Conservation (phyloP, 2,113 vertebrate species). For the Danionella cerebrum region DNA sequence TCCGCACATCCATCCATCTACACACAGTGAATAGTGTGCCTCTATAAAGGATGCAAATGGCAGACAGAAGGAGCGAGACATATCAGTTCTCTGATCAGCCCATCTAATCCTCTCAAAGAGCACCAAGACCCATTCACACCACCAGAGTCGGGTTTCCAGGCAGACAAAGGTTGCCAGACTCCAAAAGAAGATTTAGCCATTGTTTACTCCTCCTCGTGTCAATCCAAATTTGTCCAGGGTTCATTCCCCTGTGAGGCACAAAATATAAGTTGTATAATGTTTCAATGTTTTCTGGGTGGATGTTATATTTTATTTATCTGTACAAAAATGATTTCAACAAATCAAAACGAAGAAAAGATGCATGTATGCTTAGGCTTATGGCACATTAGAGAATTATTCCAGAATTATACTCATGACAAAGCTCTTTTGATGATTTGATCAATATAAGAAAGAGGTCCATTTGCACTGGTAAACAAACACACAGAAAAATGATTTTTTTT, state of each 20-base stretch:
- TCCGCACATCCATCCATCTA: constrained; percentile 7
- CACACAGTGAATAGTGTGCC: constrained; percentile 6
- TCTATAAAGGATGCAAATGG: constrained; percentile 31
- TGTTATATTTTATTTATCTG: no score
- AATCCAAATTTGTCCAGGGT: background rate
- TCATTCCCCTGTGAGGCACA: background rate
- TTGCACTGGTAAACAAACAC: no score
- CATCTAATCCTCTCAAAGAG: constrained; percentile 32
- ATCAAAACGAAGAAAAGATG: no score
- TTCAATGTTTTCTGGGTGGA: background rate
- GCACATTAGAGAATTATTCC: no score
- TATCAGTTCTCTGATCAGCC: constrained; percentile 34
- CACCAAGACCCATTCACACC: constrained; percentile 10
- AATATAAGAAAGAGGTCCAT: no score
- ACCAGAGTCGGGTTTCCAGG: constrained; percentile 31
- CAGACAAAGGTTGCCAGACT: background rate
- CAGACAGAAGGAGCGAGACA: constrained; percentile 27
- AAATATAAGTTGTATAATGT: background rate
- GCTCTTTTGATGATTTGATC: no score
- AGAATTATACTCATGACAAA: no score
- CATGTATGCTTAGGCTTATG: no score
- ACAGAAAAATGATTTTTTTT: no score
- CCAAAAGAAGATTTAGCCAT: background rate
- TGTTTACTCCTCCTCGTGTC: background rate
- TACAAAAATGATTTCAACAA: no score